These are phyloP conservation scores for Ibidorhyncha struthersii DNA, from an alignment of 2,113 vertebrate genomes.

Conservation along the genomic window DNA sequence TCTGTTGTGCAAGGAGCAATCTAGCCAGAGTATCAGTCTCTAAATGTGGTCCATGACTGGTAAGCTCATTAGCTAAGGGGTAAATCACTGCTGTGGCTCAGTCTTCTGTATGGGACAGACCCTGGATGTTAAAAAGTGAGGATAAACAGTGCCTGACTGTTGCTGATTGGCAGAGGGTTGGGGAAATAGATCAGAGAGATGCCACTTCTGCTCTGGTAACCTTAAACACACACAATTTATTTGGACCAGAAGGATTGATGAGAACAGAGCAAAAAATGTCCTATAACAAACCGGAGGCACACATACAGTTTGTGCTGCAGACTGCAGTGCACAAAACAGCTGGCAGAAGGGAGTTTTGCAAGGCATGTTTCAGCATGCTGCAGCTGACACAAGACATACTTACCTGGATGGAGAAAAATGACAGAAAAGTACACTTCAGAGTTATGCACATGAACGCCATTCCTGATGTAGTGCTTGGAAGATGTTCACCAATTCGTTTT, in stretches of 20 bases:
- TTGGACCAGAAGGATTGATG: not conserved
- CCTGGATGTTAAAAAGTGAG: not conserved
- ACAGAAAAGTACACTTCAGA: not conserved
- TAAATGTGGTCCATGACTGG: not conserved
- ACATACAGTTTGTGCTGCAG: not conserved
- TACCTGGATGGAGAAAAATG: not conserved
- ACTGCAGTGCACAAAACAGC: not conserved
- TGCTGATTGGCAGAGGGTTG: not conserved
- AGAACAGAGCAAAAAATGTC: fast-evolving
- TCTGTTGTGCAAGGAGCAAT: not conserved
- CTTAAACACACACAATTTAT: not conserved
- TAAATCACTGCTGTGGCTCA: not conserved
- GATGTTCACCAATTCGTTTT: not conserved
- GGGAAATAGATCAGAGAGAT: not conserved
- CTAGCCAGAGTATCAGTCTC: not conserved
- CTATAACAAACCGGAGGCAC: fast-evolving
- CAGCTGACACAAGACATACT: not conserved
- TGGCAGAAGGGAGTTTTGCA: not conserved
- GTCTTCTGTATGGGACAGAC: not conserved
- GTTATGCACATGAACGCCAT: not conserved
- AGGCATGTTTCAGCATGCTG: not conserved
- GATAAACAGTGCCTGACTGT: not conserved
- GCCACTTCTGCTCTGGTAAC: not conserved
- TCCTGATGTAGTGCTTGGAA: not conserved
- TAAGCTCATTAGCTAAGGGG: not conserved